Evolutionary conservation across 2,797 vertebrate genomes (phyloP), one percentile per base, ranked within the genome.

Genomic region (Poeciliopsis infans): DNA sequence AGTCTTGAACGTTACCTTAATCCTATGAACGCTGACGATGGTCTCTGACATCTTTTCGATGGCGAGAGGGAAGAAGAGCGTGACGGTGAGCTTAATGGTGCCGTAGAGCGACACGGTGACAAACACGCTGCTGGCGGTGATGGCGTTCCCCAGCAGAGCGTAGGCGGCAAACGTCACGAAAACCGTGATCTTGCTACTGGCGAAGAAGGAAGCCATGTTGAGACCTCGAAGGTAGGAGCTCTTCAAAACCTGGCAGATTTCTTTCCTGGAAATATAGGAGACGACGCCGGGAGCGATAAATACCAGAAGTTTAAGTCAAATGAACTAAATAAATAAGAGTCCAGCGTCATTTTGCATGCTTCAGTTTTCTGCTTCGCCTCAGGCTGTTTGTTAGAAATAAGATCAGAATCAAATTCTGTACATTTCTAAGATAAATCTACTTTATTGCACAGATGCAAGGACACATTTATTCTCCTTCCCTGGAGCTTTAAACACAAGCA

Each of bases 131-230:
- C 97, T 97, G 33, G 97, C 97, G 0, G 95, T 95, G 88, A 99
- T 96, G 55, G 72, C 10, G 23, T 98, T 95, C 79, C 97, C 98
- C 53, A 97, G 94, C 0, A 98, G 92, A 1, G 96, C 95, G 0
- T 97, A 97, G 0, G 95, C 90, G 0, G 96, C 93, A 92, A 99
- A 98, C 28, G 97, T 98, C 78, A 97, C 89, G 28, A 97, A 99
- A 70, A 98, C 79, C 0, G 97, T 97, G 84, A 99, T 94, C 94
- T 99, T 99, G 96, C 95, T 97, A 55, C 96, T 96, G 76, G 95
- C 91, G 33, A 98, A 99, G 95, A 97, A 99, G 0, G 96, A 97
- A 7, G 97, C 97, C 95, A 99, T 95, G 91, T 99, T 98, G 93
- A 98, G 90, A 15, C 97, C 98, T 78, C 98, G 96, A 5, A 99